Conservation (phyloP, 2,888 invertebrate species). For the Polyommatus iphigenia region DNA sequence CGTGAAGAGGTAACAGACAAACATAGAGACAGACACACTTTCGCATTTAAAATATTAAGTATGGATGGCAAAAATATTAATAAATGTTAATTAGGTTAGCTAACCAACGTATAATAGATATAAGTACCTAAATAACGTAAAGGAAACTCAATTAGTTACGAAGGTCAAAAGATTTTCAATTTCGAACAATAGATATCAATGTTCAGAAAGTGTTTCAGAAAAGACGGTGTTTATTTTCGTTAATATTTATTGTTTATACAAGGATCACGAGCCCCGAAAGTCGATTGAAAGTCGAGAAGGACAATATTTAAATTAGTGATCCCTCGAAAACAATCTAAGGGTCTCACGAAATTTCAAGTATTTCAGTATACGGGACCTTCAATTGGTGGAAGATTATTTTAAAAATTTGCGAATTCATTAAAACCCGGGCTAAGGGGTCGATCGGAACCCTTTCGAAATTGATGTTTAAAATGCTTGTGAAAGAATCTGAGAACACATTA, state of each 20-base stretch:
- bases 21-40: too few species aligned
- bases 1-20: too few species aligned
- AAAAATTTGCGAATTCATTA: conserved; percentile 26
- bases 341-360: conserved; percentile 24
- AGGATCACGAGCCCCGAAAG: not conserved
- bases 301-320: conserved; percentile 27
- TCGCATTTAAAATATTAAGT: too few species aligned
- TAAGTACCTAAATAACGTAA: too few species aligned
- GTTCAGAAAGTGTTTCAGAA: not conserved
- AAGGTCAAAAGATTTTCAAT: not conserved
- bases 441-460: not conserved
- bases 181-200: not conserved
- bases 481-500: not conserved
- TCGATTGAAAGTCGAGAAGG: conserved; percentile 16
- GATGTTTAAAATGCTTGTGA: conserved; percentile 10
- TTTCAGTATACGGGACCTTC: not conserved
- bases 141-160: not conserved
- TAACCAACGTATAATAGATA: too few species aligned
- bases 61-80: too few species aligned
- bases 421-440: not conserved
- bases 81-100: too few species aligned
- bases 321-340: conserved; percentile 14
- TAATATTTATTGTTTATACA: conserved; percentile 18
- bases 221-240: not conserved
- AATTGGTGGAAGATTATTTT: conserved; percentile 8